These are phyloP conservation scores for Corynorhinus townsendii DNA, from an alignment of 2,113 vertebrate species.

Conservation along the genomic window DNA sequence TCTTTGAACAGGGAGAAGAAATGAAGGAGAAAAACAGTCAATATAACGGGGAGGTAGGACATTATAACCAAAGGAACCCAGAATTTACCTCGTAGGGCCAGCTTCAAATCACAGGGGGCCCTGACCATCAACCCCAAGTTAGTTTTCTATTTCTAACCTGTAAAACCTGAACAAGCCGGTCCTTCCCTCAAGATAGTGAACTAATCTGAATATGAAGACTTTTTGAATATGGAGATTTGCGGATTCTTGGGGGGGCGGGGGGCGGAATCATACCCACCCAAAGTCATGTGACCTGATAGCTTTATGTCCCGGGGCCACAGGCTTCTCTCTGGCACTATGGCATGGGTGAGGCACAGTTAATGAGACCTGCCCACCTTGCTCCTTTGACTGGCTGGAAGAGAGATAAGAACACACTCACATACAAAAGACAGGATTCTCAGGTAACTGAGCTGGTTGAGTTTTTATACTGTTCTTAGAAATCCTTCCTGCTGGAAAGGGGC, in stretches of 20 bases:
- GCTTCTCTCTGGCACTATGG: fast-evolving
- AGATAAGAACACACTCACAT: neutral
- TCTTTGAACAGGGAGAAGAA: neutral
- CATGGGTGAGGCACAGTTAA: neutral
- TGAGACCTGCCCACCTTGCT: neutral
- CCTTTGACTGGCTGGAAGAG: neutral
- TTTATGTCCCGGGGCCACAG: no score
- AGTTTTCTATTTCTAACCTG: neutral
- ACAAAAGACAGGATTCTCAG: neutral
- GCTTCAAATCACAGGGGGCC: neutral
- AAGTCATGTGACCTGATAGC: no score
- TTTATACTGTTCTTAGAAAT: neutral
- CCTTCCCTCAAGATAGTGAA: neutral
- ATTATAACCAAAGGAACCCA: neutral
- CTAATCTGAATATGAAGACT: no score
- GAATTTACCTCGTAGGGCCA: neutral
- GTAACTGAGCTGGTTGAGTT: neutral
- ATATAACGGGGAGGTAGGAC: neutral
- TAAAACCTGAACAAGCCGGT: neutral
- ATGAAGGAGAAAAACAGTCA: neutral
- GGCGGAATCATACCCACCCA: no score
- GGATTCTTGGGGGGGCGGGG: no score
- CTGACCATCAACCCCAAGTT: neutral
- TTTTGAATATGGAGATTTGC: no score
- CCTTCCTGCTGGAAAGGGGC: neutral